Evolutionary conservation across 2,797 vertebrate species (phyloP).

Genomic region (Tokudaia tokunoshimensis): DNA sequence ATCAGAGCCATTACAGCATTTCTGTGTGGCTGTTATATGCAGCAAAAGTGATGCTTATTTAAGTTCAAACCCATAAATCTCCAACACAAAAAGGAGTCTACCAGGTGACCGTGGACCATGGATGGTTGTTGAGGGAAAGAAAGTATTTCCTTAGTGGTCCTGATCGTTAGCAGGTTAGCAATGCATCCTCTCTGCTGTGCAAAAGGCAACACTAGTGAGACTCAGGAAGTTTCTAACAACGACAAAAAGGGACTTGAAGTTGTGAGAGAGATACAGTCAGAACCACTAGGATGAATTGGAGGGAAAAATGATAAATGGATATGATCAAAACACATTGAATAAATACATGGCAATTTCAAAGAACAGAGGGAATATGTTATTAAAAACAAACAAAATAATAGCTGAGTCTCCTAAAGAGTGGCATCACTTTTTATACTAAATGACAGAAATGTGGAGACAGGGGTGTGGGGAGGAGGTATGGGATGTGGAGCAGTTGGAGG

Average conservation of each 20-base stretch:
- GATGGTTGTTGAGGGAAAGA: neutral
- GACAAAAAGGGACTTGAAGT: too few species aligned
- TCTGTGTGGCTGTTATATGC: too few species aligned
- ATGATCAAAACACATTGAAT: neutral
- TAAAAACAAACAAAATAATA: neutral
- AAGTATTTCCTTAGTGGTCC: neutral
- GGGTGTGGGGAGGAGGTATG: too few species aligned
- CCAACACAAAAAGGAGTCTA: neutral
- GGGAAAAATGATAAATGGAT: neutral
- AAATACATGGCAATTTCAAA: neutral
- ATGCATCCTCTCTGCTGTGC: too few species aligned
- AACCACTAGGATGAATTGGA: neutral
- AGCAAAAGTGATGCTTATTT: neutral
- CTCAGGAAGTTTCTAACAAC: neutral
- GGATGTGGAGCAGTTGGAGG: too few species aligned
- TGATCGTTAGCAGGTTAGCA: neutral
- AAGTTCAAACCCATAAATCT: neutral
- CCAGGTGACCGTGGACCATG: neutral
- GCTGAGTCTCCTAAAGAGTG: neutral
- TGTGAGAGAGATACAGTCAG: neutral
- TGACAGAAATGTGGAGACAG: neutral
- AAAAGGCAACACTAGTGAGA: too few species aligned
- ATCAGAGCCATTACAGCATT: neutral
- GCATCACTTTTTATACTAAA: neutral
- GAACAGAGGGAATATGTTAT: neutral